Conservation (phyloP, 2,888 invertebrate species). For the Xiphydria camelus region DNA sequence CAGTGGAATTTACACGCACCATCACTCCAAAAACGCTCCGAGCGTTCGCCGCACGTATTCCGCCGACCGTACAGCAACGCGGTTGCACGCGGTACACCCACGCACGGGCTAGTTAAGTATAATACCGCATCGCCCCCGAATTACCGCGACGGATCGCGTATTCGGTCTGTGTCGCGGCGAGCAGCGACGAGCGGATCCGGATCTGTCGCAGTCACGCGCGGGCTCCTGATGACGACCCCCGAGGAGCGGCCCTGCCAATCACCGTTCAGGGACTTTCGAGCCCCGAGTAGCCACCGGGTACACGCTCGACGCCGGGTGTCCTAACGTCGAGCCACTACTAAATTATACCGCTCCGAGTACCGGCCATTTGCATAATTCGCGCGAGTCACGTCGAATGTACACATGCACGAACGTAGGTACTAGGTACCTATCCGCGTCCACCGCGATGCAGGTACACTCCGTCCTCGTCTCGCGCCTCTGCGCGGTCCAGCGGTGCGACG, state of each 20-base stretch:
- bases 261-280: constrained; percentile 35
- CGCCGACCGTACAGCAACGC: too few relatives aligned
- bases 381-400: not conserved
- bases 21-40: too few relatives aligned
- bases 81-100: not conserved
- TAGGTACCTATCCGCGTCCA: too few relatives aligned
- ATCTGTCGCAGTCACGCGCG: constrained; percentile 43
- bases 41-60: too few relatives aligned
- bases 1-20: too few relatives aligned
- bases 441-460: too few relatives aligned
- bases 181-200: constrained; percentile 4
- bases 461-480: too few relatives aligned
- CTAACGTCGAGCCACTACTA: constrained; percentile 16
- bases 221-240: constrained; percentile 41
- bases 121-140: not conserved
- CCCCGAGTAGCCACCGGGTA: constrained; percentile 12
- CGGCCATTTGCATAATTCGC: constrained; percentile 33
- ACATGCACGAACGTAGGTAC: too few relatives aligned
- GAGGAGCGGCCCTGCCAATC: constrained; percentile 42
- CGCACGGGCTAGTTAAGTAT: not conserved
- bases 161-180: constrained; percentile 26
- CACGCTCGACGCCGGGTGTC: constrained; percentile 13
- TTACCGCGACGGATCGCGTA: constrained; percentile 26
- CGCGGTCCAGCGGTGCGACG: too few relatives aligned
- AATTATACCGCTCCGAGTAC: constrained; percentile 23